These are phyloP conservation scores for Circaetus gallicus DNA, from an alignment of 2,113 vertebrate species.

Conservation along the genomic window DNA sequence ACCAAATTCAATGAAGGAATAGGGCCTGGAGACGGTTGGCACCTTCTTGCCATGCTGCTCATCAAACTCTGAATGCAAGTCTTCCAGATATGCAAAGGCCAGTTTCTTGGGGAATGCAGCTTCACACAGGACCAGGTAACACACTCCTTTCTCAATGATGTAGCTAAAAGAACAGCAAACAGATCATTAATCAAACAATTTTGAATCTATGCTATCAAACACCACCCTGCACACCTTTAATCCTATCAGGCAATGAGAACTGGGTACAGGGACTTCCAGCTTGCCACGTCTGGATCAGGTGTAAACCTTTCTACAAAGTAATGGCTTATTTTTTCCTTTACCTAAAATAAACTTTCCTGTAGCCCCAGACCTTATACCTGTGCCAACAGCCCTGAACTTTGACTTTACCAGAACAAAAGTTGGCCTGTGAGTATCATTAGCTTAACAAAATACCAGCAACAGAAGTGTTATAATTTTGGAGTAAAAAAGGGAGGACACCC, in stretches of 20 bases:
- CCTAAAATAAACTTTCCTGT: neutral
- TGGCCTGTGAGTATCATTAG: neutral
- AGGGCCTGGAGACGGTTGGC: conserved; percentile 92
- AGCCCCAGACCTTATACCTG: neutral
- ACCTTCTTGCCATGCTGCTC: conserved; percentile 97
- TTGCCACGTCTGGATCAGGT: neutral
- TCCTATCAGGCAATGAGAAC: neutral
- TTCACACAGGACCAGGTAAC: conserved; percentile 95
- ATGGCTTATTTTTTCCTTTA: neutral
- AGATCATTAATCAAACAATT: neutral
- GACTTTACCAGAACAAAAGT: neutral
- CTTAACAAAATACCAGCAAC: neutral
- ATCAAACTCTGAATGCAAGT: conserved; percentile 94
- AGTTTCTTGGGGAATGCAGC: conserved; percentile 93
- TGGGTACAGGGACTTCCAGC: neutral
- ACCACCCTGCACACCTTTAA: neutral
- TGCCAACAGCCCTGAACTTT: neutral
- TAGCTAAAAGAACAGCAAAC: conserved; percentile 75
- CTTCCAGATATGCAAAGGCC: conserved; percentile 94
- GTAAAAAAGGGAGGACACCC: neutral
- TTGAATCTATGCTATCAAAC: neutral
- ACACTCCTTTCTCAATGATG: conserved; percentile 93
- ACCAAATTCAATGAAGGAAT: conserved; percentile 99
- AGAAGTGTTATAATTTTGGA: neutral
- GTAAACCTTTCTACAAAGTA: neutral